Base-by-base conservation (phyloP, 2,888 invertebrate genomes). In the Chironomus tentans region DNA sequence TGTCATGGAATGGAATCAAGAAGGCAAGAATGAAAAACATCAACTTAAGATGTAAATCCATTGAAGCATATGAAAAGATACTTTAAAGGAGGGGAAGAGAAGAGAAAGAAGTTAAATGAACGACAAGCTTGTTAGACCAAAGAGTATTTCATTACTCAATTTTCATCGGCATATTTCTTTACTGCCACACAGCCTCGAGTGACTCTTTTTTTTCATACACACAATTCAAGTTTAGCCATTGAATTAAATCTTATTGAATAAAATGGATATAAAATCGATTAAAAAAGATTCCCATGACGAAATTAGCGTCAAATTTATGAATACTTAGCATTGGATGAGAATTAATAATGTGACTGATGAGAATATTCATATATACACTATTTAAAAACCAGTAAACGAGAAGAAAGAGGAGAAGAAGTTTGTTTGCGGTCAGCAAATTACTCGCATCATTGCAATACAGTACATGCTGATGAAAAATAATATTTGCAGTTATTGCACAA, bases 401-500 rank as follows among this genome's bases (percentile, higher is more conserved):
- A 38, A 10, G 28, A 12, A 65, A 24, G 65, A 65, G 2, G 21
- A 65, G 18, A 18, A 56, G 56, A 15, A 18, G 21, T n/a, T 18
- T 71, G 50, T 24, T 15, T 70, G 71, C 71, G 71, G 71, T 71
- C 71, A 71, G 71, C 24, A 56, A 50, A 71, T 71, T 50, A 71
- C 50, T 48, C 71, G 71, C 71, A 48, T 56, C 50, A 56, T 6
- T 71, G 56, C 71, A 21, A 18, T n/a, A 24, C 22, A 22, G 22
- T n/a, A 71, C 38, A 38, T 38, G 38, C 38, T 38, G 38, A 38
- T 38, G 38, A 38, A 38, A 38, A 18, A 24, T 10, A 71, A 48
- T 48, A 48, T 71, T 48, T 56, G 71, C 71, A 50, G 48, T 71
- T 71, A 71, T 71, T 56, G 12, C 50, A 71, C 71, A 56, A 71